Evolutionary conservation across 2,113 vertebrate genomes (phyloP).

Genomic region (Hippocampus abdominalis): DNA sequence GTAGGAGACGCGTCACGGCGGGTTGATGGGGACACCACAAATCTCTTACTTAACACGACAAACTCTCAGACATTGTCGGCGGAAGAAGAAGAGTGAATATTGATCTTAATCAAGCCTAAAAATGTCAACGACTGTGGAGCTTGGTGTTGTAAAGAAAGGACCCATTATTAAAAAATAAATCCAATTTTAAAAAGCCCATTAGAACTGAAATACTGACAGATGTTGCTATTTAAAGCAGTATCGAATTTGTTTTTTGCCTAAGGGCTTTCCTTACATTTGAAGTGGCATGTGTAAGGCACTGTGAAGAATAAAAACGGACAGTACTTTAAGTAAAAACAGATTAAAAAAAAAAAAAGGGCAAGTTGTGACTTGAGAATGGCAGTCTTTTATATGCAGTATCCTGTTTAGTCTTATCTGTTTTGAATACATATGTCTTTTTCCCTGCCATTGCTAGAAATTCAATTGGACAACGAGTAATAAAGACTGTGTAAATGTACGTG

Average conservation of each 20-base stretch:
- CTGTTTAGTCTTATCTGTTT: too few relatives aligned
- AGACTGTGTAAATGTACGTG: too few relatives aligned
- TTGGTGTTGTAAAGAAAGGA: conserved; percentile 2
- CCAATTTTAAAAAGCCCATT: conserved; percentile 8
- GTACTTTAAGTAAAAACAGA: too few relatives aligned
- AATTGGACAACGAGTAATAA: too few relatives aligned
- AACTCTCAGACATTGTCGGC: conserved; percentile 30
- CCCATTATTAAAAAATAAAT: conserved; percentile 4
- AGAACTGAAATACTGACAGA: background rate
- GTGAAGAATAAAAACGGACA: too few relatives aligned
- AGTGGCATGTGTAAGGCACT: too few relatives aligned
- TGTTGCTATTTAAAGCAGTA: background rate
- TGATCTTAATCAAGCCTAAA: conserved; percentile 39
- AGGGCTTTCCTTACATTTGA: background rate
- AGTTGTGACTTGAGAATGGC: too few relatives aligned
- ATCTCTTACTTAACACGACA: conserved; percentile 48
- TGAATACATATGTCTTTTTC: too few relatives aligned
- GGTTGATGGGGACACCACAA: conserved; percentile 28
- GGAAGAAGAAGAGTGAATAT: conserved; percentile 23
- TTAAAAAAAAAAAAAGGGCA: too few relatives aligned
- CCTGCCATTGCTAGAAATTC: too few relatives aligned
- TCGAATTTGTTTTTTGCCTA: background rate
- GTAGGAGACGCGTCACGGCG: conserved; percentile 60
- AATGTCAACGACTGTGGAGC: conserved; percentile 26
- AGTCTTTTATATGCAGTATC: too few relatives aligned